Evolutionary conservation across 2,888 invertebrate species (phyloP), one percentile per base, ranked within the genome.

Genomic region (Crepidodera aurea): DNA sequence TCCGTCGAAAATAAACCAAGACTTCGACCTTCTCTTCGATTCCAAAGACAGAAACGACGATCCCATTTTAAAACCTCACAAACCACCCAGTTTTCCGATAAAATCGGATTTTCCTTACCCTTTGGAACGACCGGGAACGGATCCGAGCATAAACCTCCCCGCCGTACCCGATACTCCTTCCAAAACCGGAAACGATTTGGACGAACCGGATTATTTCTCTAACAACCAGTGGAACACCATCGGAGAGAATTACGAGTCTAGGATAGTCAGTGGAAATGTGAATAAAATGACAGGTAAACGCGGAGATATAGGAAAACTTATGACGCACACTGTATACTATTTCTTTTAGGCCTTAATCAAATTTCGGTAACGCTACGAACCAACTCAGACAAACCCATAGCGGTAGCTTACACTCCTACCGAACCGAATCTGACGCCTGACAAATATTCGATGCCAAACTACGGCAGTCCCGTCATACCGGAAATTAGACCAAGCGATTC

Each of bases 91-190:
- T 54, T 77, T 78, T 25, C 78, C 80, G 1, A 72, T 83, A 1
- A 86, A 84, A 71, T 83, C 85, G 0, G 85, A 87, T 68, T 89
- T 89, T 65, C 89, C 89, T 0, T 89, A 89, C 77, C 84, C 85
- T 0, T 77, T 89, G 13, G 87, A 88, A 71, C 83, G 85, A 59
- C 88, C 88, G 0, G 56, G 42, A 12, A 7, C 46, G 2, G 84
- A 86, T 74, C 81, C 84, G 0, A 79, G 83, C 1, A 62, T 80
- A 2, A 73, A 81, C 1, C 74, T 69, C 12, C 74, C 68, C 8
- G 75, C 76, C 7, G 70, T 77, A 8, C 75, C 78, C 2, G 82
- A 82, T 61, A 79, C 79, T n/a, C 81, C 82, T 1, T 65, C 81
- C 10, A 73, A 34, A 32, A 74, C 69, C 18, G 75, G 74, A 48